Evolutionary conservation across 2,113 vertebrate species (phyloP), one percentile per base, ranked within the genome.

Genomic region (Micromys minutus): DNA sequence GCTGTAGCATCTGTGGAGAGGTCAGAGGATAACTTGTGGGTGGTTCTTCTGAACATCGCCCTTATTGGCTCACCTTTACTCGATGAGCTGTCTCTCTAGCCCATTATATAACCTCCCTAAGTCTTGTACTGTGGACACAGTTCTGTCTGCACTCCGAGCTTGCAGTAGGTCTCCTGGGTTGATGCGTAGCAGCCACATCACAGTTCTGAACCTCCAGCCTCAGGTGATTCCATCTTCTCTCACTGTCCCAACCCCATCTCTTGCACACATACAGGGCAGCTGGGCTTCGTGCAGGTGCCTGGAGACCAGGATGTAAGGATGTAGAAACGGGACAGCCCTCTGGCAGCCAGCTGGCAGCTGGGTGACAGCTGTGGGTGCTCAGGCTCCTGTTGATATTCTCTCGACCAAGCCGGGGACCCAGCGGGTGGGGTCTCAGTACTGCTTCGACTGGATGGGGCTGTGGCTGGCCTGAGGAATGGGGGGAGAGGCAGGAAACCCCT

Each of bases 401-500:
- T 77, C 39, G 67, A 90, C 34, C 63, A 57, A 45, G n/a, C 85
- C 0, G 0, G 96, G 96, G 65, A n/a, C 55, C 84, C 72, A 87
- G 94, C 71, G 63, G 90, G 93, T 55, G 84, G 92, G 88, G 91
- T 90, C 91, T 94, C 67, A 0, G 93, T 90, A 52, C 89, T 95
- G 4, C 90, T 97, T 75, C 6, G 5, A n/a, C 95, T 42, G 57
- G 17, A 34, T 87, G 24, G 24, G 42, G 21, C 93, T 36, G 39
- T 42, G 85, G 76, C 88, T 93, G 63, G 36, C 31, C 71, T 55
- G 59, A 4, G 42, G 42, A 29, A 29, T 5, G 29, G 2, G 50
- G 34, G 39, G 29, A 34, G 36, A 42, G 75, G 74, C 93, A 94
- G 97, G 97, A 97, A 97, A 96, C 94, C 50, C 87, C 96, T 79